These are phyloP conservation scores for Sebastes dallii DNA, from an alignment of 2,797 vertebrate species.

Conservation along the genomic window DNA sequence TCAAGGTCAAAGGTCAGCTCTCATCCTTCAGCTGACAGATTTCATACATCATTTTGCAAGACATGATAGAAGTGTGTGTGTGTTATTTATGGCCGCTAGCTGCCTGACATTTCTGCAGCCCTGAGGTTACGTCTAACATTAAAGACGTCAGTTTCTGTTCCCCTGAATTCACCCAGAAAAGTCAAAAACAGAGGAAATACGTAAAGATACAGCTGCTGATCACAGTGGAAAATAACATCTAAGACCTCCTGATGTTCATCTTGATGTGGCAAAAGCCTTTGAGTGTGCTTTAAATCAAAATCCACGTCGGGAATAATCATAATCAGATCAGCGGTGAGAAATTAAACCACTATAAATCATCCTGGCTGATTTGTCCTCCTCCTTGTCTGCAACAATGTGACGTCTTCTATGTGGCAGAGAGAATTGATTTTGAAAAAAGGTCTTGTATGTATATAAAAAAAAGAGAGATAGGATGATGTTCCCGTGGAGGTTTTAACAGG, in stretches of 20 bases:
- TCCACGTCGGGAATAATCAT: background rate
- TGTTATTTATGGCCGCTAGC: constrained; percentile 17
- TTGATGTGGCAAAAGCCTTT: background rate
- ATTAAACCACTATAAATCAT: constrained; percentile 11
- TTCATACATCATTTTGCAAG: background rate
- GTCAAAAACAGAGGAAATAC: background rate
- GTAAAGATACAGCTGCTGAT: background rate
- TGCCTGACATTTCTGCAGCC: constrained; percentile 61
- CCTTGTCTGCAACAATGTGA: background rate
- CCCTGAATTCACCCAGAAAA: background rate
- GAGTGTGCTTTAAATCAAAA: background rate
- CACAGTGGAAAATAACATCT: background rate
- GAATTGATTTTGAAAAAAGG: constrained; percentile 39
- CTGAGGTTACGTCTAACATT: constrained; percentile 56
- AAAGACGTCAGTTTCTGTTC: constrained; percentile 30
- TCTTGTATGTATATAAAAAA: background rate
- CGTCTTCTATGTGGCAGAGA: background rate
- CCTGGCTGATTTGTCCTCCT: constrained; percentile 1
- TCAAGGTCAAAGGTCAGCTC: constrained; percentile 41
- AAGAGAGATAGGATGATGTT: constrained; percentile 16
- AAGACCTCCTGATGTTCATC: background rate
- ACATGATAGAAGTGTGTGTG: background rate
- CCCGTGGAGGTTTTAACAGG: constrained; percentile 45
- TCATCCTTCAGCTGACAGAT: background rate
- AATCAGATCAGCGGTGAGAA: background rate